Percentiles rank a stretch among this genome's conserved stretches.
phyloP scores from a whole-genome alignment of 2,888 invertebrate species.

The Agrilus cyanescens region DNA sequence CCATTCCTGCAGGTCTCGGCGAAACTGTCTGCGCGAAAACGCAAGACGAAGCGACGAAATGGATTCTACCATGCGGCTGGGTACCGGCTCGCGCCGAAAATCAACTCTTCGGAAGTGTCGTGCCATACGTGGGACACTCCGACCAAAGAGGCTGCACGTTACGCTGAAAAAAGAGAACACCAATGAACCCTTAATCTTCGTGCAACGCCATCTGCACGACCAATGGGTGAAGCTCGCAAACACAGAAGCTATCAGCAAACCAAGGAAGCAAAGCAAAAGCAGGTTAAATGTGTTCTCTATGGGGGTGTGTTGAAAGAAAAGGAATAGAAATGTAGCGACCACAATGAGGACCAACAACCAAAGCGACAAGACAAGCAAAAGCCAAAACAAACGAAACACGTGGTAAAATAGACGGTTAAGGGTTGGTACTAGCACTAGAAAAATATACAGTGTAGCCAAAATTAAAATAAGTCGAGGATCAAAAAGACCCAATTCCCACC shows the following conservation, averaged over 20 bases:
- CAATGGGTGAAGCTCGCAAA: not conserved
- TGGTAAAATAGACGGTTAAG: too few species aligned
- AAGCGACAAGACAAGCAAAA: too few species aligned
- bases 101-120: slow-evolving; percentile 21
- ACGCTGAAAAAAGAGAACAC: slow-evolving; percentile 19
- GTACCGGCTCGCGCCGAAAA: slow-evolving; percentile 23
- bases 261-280: not conserved
- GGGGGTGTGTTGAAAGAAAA: not conserved
- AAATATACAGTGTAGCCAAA: too few species aligned
- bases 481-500: too few species aligned
- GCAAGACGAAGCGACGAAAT: slow-evolving; percentile 25
- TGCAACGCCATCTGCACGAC: not conserved
- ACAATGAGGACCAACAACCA: too few species aligned
- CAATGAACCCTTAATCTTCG: not conserved
- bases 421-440: too few species aligned
- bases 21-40: slow-evolving; percentile 33
- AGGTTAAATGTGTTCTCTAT: too few species aligned
- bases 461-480: too few species aligned
- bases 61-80: slow-evolving; percentile 29
- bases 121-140: slow-evolving; percentile 31
- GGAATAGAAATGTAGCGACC: not conserved
- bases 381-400: too few species aligned
- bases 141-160: slow-evolving; percentile 25
- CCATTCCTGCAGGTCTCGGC: slow-evolving; percentile 38
- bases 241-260: not conserved